Percentiles rank a stretch among this genome's conserved stretches.
Conservation (phyloP, 1,140 invertebrate species). For the Diorhabda carinulata region DNA sequence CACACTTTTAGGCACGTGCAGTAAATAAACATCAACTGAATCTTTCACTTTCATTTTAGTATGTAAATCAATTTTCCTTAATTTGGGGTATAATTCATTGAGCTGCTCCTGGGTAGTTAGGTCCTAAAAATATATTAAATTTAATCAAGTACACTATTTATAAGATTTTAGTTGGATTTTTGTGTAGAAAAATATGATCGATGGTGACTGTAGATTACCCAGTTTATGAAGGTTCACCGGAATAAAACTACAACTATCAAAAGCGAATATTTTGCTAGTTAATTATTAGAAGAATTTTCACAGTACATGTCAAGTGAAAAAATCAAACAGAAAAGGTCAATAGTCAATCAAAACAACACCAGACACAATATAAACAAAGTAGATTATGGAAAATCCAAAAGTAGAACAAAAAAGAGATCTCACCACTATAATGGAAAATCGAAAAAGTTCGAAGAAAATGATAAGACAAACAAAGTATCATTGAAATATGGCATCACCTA, state of each 20-base stretch:
- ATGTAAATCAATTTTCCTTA: background rate
- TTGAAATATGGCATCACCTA: too few relatives aligned
- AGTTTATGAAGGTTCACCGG: background rate
- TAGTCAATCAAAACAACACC: too few relatives aligned
- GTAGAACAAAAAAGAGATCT: too few relatives aligned
- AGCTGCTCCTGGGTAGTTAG: background rate
- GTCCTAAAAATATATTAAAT: slow-evolving; percentile 5
- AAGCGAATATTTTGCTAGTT: background rate
- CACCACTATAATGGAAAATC: too few relatives aligned
- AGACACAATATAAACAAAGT: too few relatives aligned
- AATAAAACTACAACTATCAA: background rate
- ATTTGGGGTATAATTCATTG: slow-evolving; percentile 1
- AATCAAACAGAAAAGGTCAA: too few relatives aligned
- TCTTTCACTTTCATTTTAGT: slow-evolving; percentile 1
- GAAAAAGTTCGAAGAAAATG: too few relatives aligned
- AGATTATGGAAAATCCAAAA: too few relatives aligned
- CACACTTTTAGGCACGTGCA: slow-evolving; percentile 26
- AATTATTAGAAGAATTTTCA: too few relatives aligned
- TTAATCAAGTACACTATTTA: background rate
- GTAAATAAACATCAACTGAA: slow-evolving; percentile 10
- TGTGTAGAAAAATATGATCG: background rate
- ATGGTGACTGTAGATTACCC: background rate
- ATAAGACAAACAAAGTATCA: too few relatives aligned
- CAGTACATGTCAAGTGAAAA: too few relatives aligned
- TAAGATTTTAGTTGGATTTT: background rate